These are phyloP conservation scores for Ictalurus punctatus DNA, from an alignment of 2,113 vertebrate genomes.

Conservation along the genomic window DNA sequence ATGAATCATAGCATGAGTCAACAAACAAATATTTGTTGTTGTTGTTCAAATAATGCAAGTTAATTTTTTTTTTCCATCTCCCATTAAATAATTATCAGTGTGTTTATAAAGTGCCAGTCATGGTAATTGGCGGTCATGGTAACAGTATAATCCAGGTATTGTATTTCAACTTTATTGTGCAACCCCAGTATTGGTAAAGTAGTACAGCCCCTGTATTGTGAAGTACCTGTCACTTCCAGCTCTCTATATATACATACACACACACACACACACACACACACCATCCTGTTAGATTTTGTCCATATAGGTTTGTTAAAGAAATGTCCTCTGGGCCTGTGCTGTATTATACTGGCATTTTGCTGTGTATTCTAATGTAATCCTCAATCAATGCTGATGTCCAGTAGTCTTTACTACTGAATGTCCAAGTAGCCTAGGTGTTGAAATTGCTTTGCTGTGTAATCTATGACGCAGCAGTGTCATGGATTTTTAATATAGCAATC, in stretches of 20 bases:
- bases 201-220: not conserved
- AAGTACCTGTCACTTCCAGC: not conserved
- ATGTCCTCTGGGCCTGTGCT: not conserved
- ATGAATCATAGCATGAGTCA: not conserved
- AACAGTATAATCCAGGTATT: not conserved
- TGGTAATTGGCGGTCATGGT: not conserved
- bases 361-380: not conserved
- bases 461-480: not conserved
- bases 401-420: not conserved
- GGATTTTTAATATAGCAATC: not conserved
- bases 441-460: not conserved
- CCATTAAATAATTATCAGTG: not conserved
- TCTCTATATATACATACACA: not conserved
- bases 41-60: not conserved
- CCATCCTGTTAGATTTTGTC: not conserved
- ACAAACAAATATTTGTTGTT: not conserved
- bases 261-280: not conserved
- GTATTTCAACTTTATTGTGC: not conserved
- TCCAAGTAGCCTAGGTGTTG: not conserved
- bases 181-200: not conserved
- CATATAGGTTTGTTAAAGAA: not conserved
- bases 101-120: not conserved
- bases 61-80: not conserved
- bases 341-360: not conserved
- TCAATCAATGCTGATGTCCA: not conserved